phyloP scores from a whole-genome alignment of 2,888 invertebrate species.

The Stenichneumon culpator region DNA sequence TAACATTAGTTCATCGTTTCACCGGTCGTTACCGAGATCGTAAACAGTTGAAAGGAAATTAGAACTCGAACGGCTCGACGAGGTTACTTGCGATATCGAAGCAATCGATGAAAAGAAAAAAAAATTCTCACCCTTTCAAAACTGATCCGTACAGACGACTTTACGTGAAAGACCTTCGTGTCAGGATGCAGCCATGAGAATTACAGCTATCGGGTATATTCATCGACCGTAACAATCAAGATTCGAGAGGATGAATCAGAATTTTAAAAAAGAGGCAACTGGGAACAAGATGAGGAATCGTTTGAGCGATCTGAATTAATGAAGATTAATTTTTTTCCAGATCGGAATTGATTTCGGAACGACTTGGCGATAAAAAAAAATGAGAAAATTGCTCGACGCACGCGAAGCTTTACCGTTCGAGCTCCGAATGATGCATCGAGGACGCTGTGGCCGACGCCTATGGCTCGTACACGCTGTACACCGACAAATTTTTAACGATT shows the following conservation, averaged over 20 bases:
- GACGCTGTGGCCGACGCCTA: slow-evolving; percentile 14
- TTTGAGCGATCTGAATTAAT: slow-evolving; percentile 13
- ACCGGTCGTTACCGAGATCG: background rate
- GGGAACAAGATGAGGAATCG: slow-evolving; percentile 5
- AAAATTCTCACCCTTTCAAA: background rate
- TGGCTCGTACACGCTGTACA: background rate
- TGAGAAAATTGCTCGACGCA: background rate
- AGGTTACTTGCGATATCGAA: background rate
- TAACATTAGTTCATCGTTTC: background rate
- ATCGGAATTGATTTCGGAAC: background rate
- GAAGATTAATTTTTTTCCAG: background rate
- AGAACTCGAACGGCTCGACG: background rate
- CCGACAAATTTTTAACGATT: background rate
- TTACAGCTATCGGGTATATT: slow-evolving; percentile 38
- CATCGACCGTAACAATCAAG: slow-evolving; percentile 59
- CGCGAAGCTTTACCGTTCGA: background rate
- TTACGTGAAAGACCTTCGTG: slow-evolving; percentile 38
- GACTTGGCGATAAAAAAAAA: background rate
- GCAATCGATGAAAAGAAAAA: background rate
- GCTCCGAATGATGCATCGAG: slow-evolving; percentile 19
- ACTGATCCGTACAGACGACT: background rate
- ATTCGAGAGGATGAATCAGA: slow-evolving; percentile 18
- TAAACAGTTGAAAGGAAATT: slow-evolving; percentile 29
- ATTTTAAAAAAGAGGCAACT: background rate
- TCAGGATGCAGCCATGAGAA: slow-evolving; percentile 43